Percentiles rank a stretch among this genome's conserved stretches.
These are phyloP conservation scores for Petaurus breviceps DNA, from an alignment of 2,113 vertebrate species.

Conservation along the genomic window DNA sequence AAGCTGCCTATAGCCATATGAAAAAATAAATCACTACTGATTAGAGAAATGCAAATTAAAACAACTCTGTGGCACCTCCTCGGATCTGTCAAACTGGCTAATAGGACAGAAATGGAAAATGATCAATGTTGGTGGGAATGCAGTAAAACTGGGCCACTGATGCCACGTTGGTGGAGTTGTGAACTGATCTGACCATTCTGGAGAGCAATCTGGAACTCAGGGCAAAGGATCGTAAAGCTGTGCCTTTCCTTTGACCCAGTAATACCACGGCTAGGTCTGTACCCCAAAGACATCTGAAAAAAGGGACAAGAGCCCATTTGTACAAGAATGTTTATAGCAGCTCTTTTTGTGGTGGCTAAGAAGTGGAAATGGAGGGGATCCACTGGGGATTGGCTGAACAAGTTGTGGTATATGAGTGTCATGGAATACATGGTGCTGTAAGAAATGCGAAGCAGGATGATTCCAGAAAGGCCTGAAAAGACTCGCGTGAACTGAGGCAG, in stretches of 20 bases:
- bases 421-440: neutral
- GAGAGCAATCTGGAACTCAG: too few species aligned
- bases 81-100: neutral
- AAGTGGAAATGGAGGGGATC: neutral
- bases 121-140: neutral
- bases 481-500: neutral
- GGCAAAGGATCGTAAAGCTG: too few species aligned
- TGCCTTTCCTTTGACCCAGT: too few species aligned
- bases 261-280: too few species aligned
- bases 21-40: too few species aligned
- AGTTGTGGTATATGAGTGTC: neutral
- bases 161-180: too few species aligned
- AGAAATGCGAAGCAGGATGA: neutral
- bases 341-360: neutral
- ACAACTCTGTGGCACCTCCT: too few species aligned
- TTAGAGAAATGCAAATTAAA: too few species aligned
- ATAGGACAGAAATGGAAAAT: neutral
- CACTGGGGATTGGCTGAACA: neutral
- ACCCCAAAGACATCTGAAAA: too few species aligned
- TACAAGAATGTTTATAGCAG: neutral
- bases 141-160: neutral
- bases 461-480: neutral
- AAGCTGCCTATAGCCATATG: too few species aligned
- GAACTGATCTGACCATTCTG: too few species aligned
- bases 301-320: neutral